Percentiles rank a stretch among this genome's conserved stretches.
Conservation (phyloP, 2,113 vertebrate species). For the Oreocharis arfaki region DNA sequence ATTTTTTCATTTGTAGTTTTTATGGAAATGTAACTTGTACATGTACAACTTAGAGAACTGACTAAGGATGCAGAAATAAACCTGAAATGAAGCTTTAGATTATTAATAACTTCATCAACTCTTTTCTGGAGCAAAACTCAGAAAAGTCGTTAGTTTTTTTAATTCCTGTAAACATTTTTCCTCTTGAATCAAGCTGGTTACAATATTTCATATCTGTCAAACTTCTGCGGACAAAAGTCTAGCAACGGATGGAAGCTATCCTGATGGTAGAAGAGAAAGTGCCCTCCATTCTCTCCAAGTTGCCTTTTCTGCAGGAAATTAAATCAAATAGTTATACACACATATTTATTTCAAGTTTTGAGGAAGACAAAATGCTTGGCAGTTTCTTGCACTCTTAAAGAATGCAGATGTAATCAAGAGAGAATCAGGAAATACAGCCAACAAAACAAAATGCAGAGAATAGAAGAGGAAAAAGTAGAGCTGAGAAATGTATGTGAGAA, state of each 20-base stretch:
- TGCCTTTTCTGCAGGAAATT: constrained; percentile 72
- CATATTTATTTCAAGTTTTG: not conserved
- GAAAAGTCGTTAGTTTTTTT: not conserved
- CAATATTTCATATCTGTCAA: not conserved
- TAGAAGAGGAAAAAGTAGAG: not conserved
- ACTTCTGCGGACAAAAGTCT: constrained; percentile 73
- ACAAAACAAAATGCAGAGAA: not conserved
- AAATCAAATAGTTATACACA: not conserved
- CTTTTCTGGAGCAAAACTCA: not conserved
- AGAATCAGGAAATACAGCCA: not conserved
- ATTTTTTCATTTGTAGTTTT: not conserved
- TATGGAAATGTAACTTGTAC: not conserved
- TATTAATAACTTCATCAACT: not conserved
- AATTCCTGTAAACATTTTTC: not conserved
- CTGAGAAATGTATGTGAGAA: not conserved
- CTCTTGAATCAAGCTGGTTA: not conserved
- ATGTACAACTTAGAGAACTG: not conserved
- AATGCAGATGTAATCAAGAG: not conserved
- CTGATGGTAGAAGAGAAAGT: constrained; percentile 78
- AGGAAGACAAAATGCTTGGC: not conserved
- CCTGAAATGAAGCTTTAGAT: not conserved
- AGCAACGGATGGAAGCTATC: constrained; percentile 68
- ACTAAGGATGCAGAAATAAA: not conserved
- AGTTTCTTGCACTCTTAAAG: not conserved
- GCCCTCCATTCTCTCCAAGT: constrained; percentile 59